Conservation (phyloP, 2,113 vertebrate species). For the Tachysurus vachellii region DNA sequence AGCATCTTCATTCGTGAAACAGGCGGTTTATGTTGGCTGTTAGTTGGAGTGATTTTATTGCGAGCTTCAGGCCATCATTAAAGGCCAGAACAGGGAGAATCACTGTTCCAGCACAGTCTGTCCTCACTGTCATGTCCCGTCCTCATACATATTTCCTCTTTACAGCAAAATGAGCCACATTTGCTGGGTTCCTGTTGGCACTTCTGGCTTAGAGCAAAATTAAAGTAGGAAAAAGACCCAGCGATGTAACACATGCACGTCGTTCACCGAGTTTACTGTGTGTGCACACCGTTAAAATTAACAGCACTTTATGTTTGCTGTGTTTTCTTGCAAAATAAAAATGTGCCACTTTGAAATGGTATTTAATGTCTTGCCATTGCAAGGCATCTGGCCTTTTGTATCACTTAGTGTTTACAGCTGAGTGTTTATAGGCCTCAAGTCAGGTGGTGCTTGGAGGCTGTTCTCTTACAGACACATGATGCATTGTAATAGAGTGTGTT, state of each 20-base stretch:
- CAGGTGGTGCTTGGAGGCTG: background rate
- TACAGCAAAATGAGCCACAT: slow-evolving; percentile 49
- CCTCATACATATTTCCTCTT: slow-evolving; percentile 49
- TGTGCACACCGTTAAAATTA: slow-evolving; percentile 53
- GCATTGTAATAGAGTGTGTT: slow-evolving; percentile 38
- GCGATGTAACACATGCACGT: slow-evolving; percentile 24
- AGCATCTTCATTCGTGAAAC: slow-evolving; percentile 42
- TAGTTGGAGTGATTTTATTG: slow-evolving; percentile 52
- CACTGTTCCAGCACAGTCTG: slow-evolving; percentile 50
- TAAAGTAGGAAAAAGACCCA: slow-evolving; percentile 31
- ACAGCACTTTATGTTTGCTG: slow-evolving; percentile 52
- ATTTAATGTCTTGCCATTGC: slow-evolving; percentile 56
- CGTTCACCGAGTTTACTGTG: slow-evolving; percentile 35
- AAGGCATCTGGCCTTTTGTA: slow-evolving; percentile 49
- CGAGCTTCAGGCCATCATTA: slow-evolving; percentile 56
- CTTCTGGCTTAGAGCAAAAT: slow-evolving; percentile 41
- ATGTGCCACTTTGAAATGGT: slow-evolving; percentile 54
- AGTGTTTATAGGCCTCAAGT: slow-evolving; percentile 43
- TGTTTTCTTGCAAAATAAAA: slow-evolving; percentile 48
- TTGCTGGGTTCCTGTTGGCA: slow-evolving; percentile 48
- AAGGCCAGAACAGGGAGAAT: slow-evolving; percentile 49
- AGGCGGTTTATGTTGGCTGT: slow-evolving; percentile 54
- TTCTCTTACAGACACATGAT: slow-evolving; percentile 17
- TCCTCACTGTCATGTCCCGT: slow-evolving; percentile 45
- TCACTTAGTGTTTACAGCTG: slow-evolving; percentile 45